phyloP scores from a whole-genome alignment of 2,113 vertebrate species.

The Strix aluco region DNA sequence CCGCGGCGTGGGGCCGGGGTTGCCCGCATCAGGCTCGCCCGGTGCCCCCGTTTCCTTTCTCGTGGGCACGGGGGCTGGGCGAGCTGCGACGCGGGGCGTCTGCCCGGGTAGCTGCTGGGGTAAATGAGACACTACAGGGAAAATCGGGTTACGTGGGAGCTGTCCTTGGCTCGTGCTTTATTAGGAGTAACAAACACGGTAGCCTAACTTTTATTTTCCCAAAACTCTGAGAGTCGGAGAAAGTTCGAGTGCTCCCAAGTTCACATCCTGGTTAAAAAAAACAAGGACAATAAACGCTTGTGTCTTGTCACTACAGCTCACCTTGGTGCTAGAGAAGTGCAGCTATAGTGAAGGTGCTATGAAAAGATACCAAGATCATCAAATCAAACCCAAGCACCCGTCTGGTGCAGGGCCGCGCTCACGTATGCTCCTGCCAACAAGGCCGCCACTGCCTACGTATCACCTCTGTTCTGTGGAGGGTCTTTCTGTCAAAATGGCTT shows the following conservation, averaged over 20 bases:
- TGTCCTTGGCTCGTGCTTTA: too few relatives aligned
- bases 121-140: rapidly evolving
- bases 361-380: rapidly evolving
- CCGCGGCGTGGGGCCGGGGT: too few relatives aligned
- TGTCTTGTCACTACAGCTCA: neutral
- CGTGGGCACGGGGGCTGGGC: neutral
- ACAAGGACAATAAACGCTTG: rapidly evolving
- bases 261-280: rapidly evolving
- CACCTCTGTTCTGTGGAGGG: neutral
- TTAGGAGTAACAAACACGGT: rapidly evolving
- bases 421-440: rapidly evolving
- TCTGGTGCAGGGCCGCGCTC: neutral
- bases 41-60: neutral
- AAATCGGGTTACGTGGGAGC: rapidly evolving
- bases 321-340: neutral
- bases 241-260: neutral
- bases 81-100: neutral
- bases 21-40: neutral
- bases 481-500: neutral
- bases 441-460: rapidly evolving
- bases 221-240: neutral
- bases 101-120: neutral
- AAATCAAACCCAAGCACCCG: too few relatives aligned
- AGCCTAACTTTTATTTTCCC: neutral
- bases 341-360: neutral